phyloP scores from a whole-genome alignment of 2,113 vertebrate species.

The Aythya baeri region DNA sequence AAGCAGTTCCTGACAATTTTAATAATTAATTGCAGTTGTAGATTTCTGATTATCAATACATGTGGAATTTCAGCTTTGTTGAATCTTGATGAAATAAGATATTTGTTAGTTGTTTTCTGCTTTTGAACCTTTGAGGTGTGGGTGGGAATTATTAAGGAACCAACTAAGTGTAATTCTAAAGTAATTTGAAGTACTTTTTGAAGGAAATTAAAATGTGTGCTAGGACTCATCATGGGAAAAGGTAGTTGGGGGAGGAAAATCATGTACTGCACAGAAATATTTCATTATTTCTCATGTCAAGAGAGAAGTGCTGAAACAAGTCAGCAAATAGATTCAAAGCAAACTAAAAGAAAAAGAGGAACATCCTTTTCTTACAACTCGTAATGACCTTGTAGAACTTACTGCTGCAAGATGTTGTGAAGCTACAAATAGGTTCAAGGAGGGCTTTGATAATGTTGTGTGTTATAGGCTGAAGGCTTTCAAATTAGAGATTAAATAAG shows the following conservation, averaged over 20 bases:
- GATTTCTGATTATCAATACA: too few species aligned
- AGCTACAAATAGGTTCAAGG: not conserved
- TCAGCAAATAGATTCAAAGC: not conserved
- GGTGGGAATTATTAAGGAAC: not conserved
- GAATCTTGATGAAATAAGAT: not conserved
- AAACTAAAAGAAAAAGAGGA: not conserved
- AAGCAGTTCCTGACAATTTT: not conserved
- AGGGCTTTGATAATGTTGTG: not conserved
- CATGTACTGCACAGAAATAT: not conserved
- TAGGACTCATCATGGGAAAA: not conserved
- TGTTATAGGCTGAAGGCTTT: not conserved
- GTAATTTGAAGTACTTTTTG: not conserved
- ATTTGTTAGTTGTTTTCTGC: not conserved
- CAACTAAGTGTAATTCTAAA: not conserved
- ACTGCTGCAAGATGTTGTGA: not conserved
- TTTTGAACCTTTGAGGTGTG: not conserved
- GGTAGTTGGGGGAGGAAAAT: not conserved
- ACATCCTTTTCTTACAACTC: fast-evolving
- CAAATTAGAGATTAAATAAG: not conserved
- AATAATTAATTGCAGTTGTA: not conserved
- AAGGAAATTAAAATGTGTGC: not conserved
- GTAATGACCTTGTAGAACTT: fast-evolving
- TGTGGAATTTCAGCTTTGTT: not conserved
- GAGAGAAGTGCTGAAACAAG: not conserved
- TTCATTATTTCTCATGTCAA: not conserved